phyloP scores from a whole-genome alignment of 2,797 vertebrate species.

The Glossophaga mutica region DNA sequence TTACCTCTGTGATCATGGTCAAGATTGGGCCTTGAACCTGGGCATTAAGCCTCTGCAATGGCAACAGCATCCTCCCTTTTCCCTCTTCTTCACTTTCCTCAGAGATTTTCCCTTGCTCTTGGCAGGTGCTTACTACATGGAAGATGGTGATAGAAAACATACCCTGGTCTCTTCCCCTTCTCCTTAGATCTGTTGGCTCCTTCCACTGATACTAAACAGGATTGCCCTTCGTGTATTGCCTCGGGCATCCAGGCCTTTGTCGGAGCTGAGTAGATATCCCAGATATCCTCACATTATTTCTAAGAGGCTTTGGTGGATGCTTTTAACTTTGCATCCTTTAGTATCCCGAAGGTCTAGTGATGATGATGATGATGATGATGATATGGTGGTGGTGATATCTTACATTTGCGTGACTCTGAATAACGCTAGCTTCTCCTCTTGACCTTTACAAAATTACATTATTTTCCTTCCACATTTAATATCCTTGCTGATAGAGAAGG shows the following conservation, averaged over 20 bases:
- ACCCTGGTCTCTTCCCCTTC: background rate
- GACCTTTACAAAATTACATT: background rate
- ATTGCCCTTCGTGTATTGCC: background rate
- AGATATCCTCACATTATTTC: background rate
- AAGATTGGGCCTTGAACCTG: background rate
- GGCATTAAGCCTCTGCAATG: background rate
- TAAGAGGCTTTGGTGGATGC: background rate
- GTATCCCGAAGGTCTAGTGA: too few species aligned
- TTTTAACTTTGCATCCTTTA: background rate
- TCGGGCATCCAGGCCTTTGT: background rate
- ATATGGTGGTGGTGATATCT: background rate
- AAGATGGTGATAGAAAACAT: background rate
- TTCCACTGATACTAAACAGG: background rate
- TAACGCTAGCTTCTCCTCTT: background rate
- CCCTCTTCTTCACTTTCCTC: background rate
- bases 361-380: background rate
- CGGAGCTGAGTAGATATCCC: background rate
- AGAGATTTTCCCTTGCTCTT: background rate
- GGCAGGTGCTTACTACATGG: background rate
- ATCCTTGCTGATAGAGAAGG: background rate
- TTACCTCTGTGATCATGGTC: background rate
- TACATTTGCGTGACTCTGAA: background rate
- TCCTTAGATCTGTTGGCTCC: background rate
- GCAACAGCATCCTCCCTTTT: background rate
- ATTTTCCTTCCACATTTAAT: background rate